phyloP scores from a whole-genome alignment of 2,797 vertebrate genomes.

The Pipistrellus pygmaeus region DNA sequence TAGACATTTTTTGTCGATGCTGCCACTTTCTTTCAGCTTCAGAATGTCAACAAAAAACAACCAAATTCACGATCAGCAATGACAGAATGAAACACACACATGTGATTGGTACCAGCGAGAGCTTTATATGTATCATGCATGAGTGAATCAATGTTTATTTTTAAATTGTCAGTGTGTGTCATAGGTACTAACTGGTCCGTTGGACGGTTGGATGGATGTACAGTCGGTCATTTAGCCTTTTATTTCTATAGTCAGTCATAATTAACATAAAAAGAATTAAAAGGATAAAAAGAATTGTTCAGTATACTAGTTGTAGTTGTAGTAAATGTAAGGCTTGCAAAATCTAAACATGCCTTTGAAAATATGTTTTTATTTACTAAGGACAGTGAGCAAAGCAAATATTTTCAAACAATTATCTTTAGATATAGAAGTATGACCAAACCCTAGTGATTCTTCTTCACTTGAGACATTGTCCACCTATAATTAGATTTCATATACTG shows the following conservation, averaged over 20 bases:
- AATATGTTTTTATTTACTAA: constrained; percentile 3
- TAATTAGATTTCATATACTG: neutral
- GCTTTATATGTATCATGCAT: no score
- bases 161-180: no score
- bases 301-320: neutral
- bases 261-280: neutral
- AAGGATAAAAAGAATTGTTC: neutral
- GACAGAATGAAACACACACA: no score
- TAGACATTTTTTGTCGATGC: no score
- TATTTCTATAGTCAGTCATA: neutral
- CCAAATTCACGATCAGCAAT: no score
- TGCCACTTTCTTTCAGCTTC: no score
- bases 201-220: no score
- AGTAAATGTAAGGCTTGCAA: neutral
- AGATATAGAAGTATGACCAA: neutral
- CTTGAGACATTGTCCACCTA: neutral
- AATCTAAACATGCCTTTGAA: neutral
- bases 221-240: no score
- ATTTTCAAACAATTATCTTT: neutral
- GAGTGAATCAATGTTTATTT: no score
- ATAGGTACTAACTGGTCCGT: no score
- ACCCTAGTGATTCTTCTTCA: neutral
- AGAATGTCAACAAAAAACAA: no score
- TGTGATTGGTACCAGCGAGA: no score
- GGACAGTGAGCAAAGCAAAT: neutral